phyloP scores from a whole-genome alignment of 1,140 invertebrate species.

The Drosophila arawakana region DNA sequence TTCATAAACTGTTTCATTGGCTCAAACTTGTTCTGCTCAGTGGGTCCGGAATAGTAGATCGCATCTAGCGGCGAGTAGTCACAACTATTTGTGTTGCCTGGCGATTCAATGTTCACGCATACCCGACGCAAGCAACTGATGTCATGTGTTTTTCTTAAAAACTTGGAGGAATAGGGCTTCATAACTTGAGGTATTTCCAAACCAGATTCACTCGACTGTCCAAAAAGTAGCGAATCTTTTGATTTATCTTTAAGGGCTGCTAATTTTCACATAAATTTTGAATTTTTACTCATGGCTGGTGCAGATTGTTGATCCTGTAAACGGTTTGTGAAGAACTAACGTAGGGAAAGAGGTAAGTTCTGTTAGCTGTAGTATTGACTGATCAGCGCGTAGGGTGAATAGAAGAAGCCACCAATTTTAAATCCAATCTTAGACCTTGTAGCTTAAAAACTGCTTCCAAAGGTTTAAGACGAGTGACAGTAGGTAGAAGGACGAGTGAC shows the following conservation, averaged over 20 bases:
- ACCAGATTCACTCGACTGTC: conserved; percentile 1
- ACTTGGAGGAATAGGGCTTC: conserved; percentile 12
- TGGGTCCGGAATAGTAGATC: not conserved
- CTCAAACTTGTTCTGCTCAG: not conserved
- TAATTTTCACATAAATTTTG: conserved; percentile 30
- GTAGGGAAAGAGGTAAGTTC: too few relatives aligned
- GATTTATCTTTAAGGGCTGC: not conserved
- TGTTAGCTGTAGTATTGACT: too few relatives aligned
- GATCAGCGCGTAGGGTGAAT: too few relatives aligned
- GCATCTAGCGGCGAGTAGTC: not conserved
- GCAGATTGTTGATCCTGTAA: not conserved
- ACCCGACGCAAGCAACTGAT: conserved; percentile 47
- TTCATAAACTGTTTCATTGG: conserved; percentile 6
- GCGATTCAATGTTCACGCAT: conserved; percentile 51
- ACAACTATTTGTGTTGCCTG: conserved; percentile 26
- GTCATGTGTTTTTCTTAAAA: conserved; percentile 2
- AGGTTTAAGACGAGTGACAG: too few relatives aligned
- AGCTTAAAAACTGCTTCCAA: too few relatives aligned
- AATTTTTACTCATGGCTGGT: conserved; percentile 14
- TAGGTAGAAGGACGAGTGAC: too few relatives aligned
- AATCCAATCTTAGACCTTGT: too few relatives aligned
- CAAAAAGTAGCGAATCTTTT: not conserved
- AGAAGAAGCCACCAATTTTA: too few relatives aligned
- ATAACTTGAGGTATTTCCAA: not conserved
- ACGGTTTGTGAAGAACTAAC: too few relatives aligned